Conservation (phyloP, 1,140 invertebrate species). For the Diabrotica undecimpunctata region DNA sequence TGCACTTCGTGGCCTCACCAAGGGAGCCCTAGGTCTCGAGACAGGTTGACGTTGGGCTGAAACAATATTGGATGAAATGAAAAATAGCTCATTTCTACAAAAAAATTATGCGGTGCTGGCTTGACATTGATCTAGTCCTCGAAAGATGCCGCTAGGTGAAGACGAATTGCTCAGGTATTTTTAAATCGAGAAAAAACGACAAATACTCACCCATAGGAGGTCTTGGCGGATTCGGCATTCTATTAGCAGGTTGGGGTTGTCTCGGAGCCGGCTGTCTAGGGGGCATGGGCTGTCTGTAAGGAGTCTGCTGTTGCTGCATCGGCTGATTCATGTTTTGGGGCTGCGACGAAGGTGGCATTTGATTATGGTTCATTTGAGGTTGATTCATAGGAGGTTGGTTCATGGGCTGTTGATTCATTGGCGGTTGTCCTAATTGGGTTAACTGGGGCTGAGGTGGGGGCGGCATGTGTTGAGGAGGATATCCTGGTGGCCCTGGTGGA, state of each 20-base stretch:
- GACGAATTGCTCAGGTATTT: not conserved
- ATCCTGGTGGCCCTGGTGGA: slow-evolving; percentile 34
- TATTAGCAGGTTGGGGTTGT: slow-evolving; percentile 23
- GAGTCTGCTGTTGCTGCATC: slow-evolving; percentile 7
- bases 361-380: slow-evolving; percentile 31
- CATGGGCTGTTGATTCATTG: slow-evolving; percentile 32
- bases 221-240: slow-evolving; percentile 31
- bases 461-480: slow-evolving; percentile 49
- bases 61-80: not conserved
- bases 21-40: slow-evolving; percentile 30
- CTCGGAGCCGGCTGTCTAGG: slow-evolving; percentile 26
- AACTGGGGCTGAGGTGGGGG: slow-evolving; percentile 51
- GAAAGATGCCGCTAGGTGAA: too few relatives aligned
- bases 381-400: slow-evolving; percentile 41
- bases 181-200: not conserved
- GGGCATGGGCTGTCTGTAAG: slow-evolving; percentile 29
- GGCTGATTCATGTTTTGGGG: slow-evolving; percentile 18
- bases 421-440: slow-evolving; percentile 47
- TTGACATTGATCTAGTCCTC: too few relatives aligned
- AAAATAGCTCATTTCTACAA: not conserved
- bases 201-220: slow-evolving; percentile 13
- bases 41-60: slow-evolving; percentile 21
- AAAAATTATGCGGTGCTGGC: too few relatives aligned
- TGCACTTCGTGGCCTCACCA: slow-evolving; percentile 30
- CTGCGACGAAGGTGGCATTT: slow-evolving; percentile 27